phyloP scores from a whole-genome alignment of 2,113 vertebrate genomes.

The Phaethon lepturus region DNA sequence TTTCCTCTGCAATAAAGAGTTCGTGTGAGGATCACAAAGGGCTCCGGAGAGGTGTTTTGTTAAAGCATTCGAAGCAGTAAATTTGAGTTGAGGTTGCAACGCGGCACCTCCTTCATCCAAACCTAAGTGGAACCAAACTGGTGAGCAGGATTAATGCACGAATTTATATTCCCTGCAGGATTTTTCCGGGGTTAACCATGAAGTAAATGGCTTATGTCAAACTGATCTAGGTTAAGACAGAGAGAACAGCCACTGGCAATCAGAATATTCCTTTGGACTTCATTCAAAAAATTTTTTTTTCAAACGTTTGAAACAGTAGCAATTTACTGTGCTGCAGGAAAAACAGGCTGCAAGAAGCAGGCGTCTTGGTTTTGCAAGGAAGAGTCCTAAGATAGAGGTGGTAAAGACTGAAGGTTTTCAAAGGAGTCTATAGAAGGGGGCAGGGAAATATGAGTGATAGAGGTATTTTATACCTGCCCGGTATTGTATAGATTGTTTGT shows the following conservation, averaged over 20 bases:
- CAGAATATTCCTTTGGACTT: conserved; percentile 6
- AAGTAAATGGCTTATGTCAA: conserved; percentile 67
- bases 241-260: neutral
- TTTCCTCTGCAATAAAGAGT: neutral
- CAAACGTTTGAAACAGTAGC: neutral
- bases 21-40: neutral
- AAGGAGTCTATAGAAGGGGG: neutral
- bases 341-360: neutral
- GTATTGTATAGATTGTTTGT: neutral
- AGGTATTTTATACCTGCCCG: rapidly evolving
- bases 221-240: conserved; percentile 36
- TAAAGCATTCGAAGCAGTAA: neutral
- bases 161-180: conserved; percentile 38
- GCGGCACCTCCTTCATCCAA: neutral
- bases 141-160: neutral
- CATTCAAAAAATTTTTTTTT: neutral
- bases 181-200: conserved; percentile 19
- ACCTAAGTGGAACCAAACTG: neutral
- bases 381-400: neutral
- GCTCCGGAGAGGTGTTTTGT: neutral
- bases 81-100: neutral
- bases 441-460: neutral
- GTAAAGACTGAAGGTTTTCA: neutral
- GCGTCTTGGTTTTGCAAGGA: neutral
- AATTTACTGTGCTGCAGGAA: neutral